Base-by-base conservation (phyloP, 2,113 vertebrate genomes). In the Serilophus lunatus region DNA sequence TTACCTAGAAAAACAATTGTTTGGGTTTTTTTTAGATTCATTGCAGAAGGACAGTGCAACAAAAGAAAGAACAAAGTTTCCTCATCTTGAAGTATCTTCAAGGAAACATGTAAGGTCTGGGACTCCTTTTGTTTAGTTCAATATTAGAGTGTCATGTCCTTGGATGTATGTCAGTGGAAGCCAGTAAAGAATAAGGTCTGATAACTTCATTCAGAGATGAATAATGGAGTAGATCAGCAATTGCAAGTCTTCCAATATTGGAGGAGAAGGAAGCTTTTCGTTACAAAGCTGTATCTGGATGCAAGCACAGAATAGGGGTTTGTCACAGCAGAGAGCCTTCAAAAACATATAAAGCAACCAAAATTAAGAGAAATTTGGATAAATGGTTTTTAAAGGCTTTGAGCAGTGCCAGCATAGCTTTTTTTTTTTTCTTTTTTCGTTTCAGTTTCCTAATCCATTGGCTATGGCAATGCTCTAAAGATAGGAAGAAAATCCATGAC, bases 181-280 rank as follows among this genome's bases (percentile, higher is more conserved):
- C 64, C 63, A 90, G 78, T 51, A 88, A 86, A 92, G 71, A 88
- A 26, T 59, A 69, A 87, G 23, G 33, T 76, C 87, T 82, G 91
- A 88, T 88, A 91, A 74, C 78, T 94, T 87, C 42, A 83, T 80
- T 82, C 63, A 29, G 79, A 94, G 82, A 49, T 88, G 63, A 86
- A 82, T 90, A 88, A 35, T 50, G 35, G 53, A 63, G 6, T 59
- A 84, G 68, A 77, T 79, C 74, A 95, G 24, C 64, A 86, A 68
- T 70, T 66, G 72, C 54, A 80, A 72, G 61, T 91, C 78, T 76
- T 85, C n/a, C 44, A 47, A 18, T 82, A 75, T 4, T 78, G 71
- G 57, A 75, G 40, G 12, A 92, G 81, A 91, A 61, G 50, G 95
- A 94, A 91, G 87, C 14, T 83, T 93, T 96, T 80, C 29, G 70